Evolutionary conservation across 1,140 invertebrate species (phyloP), one percentile per base, ranked within the genome.

Genomic region (Colletes latitarsis): DNA sequence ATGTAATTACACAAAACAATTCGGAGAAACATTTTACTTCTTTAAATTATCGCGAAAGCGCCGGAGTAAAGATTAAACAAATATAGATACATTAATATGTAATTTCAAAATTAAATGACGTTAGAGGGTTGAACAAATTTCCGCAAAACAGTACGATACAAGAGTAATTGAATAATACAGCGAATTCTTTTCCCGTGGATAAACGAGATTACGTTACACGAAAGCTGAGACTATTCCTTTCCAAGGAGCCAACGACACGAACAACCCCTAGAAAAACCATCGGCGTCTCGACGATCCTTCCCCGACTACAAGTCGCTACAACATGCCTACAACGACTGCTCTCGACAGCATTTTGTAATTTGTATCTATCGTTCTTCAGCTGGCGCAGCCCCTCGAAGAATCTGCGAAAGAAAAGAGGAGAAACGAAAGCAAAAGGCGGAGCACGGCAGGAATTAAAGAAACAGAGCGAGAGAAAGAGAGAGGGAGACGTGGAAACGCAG

Each of bases 301-400:
- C 39, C 17, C 53, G 15, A 63, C n/a, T 14, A 64, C 60, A 66
- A 76, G 78, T 57, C 66, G 55, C n/a, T 30, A 21, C 60, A 21
- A 41, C 30, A 41, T 41, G 41, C 60, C 17, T 52, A 30, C 17
- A 43, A 30, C 8, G 49, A 63, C 43, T 19, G 69, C 39, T 53
- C 12, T 3, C 55, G 70, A 55, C 46, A 72, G 49, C 60, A 55
- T 72, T 72, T 82, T 55, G 60, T 73, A 77, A 82, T 85, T 82
- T 85, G 84, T 85, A 85, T 82, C 84, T 78, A 82, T 30, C 46
- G 68, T 49, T 82, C 63, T 79, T 63, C 70, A n/a, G 70, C 10
- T 55, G 46, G 39, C 30, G 49, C 60, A 68, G 69, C 30, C 60
- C 66, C 67, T 76, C 62, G 66, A 53, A 64, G 68, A 74, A 64